Base-by-base conservation (phyloP, 2,113 vertebrate species). In the Phodopus roborovskii region DNA sequence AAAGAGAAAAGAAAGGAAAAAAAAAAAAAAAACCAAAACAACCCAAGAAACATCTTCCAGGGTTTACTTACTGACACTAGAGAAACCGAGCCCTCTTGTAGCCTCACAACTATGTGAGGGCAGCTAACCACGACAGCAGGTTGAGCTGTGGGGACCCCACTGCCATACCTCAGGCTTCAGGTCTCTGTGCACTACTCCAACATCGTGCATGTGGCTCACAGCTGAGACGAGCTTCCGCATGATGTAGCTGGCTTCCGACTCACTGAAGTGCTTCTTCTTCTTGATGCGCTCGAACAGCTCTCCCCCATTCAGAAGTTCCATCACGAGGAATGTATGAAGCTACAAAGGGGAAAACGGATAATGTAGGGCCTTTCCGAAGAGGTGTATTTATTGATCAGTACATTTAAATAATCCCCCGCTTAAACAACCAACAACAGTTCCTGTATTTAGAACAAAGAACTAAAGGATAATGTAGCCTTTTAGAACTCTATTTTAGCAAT, bases 201-300 rank as follows among this genome's bases (percentile, higher is more conserved):
- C 99, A 56, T 99, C 99, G 0, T 99, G 99, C 99, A 99, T 99
- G 98, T 99, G 99, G 98, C 99, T 99, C 89, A 99, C 99, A 0
- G 99, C 99, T 0, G 99, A 99, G 85, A 99, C 99, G 68, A 99
- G 99, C 85, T 98, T 99, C 92, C 99, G 98, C 99, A 99, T 99
- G 97, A 99, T 99, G 94, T 98, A 98, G 97, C 99, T 99, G 93
- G 99, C 99, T 98, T 99, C 99, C 0, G 99, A 99, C 98, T 99
- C 99, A 82, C 99, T 99, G 98, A 99, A 99, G 97, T 99, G 99
- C 53, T 99, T 98, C 98, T 99, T 99, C 85, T 99, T 99, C 96
- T 99, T 99, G 96, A 99, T 99, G 82, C 99, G 99, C 90, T 99
- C 99, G 96, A 99, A 99, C 96, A 99, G 98, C 97, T 99, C 99